Evolutionary conservation across 2,797 vertebrate species (phyloP).

Genomic region (Cryptoprocta ferox): DNA sequence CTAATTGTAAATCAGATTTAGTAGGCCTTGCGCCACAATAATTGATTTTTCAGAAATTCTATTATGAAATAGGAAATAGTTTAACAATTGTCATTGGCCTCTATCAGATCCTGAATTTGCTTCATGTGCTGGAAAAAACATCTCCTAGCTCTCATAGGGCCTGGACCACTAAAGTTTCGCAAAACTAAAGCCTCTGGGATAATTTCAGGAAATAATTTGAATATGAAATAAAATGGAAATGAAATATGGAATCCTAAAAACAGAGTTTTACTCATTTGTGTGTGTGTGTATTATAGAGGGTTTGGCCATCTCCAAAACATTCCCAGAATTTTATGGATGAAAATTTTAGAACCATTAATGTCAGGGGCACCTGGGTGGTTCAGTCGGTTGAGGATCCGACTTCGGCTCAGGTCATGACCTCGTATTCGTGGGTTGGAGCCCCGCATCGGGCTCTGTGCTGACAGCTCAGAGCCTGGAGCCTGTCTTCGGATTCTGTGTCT

Average conservation of each 20-base stretch:
- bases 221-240: slow-evolving; percentile 78
- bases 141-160: neutral
- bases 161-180: neutral
- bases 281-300: slow-evolving; percentile 50
- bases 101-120: slow-evolving; percentile 17
- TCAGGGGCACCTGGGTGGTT: no score
- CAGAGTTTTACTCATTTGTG: slow-evolving; percentile 76
- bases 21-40: neutral
- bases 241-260: slow-evolving; percentile 63
- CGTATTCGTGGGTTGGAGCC: no score
- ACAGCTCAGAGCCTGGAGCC: no score
- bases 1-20: slow-evolving; percentile 48
- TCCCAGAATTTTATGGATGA: slow-evolving; percentile 36
- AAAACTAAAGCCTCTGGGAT: slow-evolving; percentile 42
- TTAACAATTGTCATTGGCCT: slow-evolving; percentile 31
- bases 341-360: slow-evolving; percentile 47
- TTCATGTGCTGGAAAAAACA: slow-evolving; percentile 2
- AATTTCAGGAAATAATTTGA: slow-evolving; percentile 63
- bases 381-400: no score
- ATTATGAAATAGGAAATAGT: slow-evolving; percentile 49
- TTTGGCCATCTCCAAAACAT: slow-evolving; percentile 6
- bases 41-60: slow-evolving; percentile 40
- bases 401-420: no score
- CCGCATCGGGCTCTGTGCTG: no score
- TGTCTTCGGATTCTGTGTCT: no score